Percentiles rank a stretch among this genome's conserved stretches.
phyloP scores from a whole-genome alignment of 2,888 invertebrate species.

The Dolomedes plantarius region DNA sequence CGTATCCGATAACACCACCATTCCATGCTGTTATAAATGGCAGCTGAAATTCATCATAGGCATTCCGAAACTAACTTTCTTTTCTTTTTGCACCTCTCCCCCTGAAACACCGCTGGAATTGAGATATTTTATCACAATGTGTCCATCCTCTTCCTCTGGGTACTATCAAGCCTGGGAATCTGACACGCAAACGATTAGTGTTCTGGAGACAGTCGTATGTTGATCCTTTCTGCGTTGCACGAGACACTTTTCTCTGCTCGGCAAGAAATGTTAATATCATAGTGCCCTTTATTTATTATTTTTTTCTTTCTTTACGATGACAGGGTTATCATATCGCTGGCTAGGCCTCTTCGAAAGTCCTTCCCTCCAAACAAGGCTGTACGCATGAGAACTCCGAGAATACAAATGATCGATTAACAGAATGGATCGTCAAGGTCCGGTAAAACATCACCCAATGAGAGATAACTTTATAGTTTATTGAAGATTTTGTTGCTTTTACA shows the following conservation, averaged over 20 bases:
- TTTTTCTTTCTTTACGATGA: neutral
- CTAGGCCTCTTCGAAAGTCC: neutral
- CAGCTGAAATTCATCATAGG: neutral
- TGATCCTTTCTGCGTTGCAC: neutral
- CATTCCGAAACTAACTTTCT: neutral
- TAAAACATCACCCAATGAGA: neutral
- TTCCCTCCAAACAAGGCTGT: neutral
- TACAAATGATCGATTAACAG: constrained; percentile 7
- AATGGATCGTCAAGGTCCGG: neutral
- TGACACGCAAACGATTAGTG: neutral
- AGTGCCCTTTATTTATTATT: too few relatives aligned
- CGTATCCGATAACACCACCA: too few relatives aligned
- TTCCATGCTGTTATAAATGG: neutral
- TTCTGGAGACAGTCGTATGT: neutral
- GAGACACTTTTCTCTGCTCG: neutral
- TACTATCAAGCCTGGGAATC: neutral
- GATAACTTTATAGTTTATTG: neutral
- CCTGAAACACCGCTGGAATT: neutral
- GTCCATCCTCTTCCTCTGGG: neutral
- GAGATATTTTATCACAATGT: neutral
- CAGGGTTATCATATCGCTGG: neutral
- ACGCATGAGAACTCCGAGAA: neutral
- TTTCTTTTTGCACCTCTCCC: too few relatives aligned
- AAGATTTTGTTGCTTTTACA: neutral
- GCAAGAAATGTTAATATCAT: neutral